A percentile compares a stretch with the other conserved stretches of the same genome.
These are phyloP conservation scores for Pseudolycoriella hygida DNA, from an alignment of 2,888 invertebrate genomes.

Conservation along the genomic window DNA sequence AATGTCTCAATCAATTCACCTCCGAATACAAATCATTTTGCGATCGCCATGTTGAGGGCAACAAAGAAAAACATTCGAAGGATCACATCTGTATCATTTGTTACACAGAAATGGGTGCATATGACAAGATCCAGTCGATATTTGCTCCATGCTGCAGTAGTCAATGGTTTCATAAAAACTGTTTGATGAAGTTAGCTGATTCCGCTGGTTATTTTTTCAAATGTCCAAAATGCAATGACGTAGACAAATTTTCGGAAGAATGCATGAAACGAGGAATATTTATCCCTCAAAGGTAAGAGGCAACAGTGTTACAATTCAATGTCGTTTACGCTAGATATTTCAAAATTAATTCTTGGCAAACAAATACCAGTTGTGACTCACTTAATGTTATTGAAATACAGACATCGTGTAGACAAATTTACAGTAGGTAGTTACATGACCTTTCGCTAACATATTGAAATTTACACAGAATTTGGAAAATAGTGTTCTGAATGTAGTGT, in stretches of 20 bases:
- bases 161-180: constrained; percentile 57
- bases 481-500: too few relatives aligned
- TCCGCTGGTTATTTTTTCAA: constrained; percentile 69
- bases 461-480: too few relatives aligned
- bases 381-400: too few relatives aligned
- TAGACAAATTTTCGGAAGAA: constrained; percentile 25
- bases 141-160: constrained; percentile 59
- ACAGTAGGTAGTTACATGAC: too few relatives aligned
- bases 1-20: constrained; percentile 44
- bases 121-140: constrained; percentile 32
- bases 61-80: neutral
- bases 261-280: constrained; percentile 52
- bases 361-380: too few relatives aligned
- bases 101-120: constrained; percentile 36
- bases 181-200: constrained; percentile 51
- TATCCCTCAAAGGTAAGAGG: constrained; percentile 56
- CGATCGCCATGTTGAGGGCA: constrained; percentile 11
- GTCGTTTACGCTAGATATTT: too few relatives aligned
- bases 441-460: too few relatives aligned
- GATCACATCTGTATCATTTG: constrained; percentile 46
- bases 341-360: too few relatives aligned
- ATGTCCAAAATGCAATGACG: constrained; percentile 57
- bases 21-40: constrained; percentile 36
- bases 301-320: too few relatives aligned
- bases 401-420: too few relatives aligned